Conservation (phyloP, 2,113 vertebrate genomes). For the Tupaia tana region DNA sequence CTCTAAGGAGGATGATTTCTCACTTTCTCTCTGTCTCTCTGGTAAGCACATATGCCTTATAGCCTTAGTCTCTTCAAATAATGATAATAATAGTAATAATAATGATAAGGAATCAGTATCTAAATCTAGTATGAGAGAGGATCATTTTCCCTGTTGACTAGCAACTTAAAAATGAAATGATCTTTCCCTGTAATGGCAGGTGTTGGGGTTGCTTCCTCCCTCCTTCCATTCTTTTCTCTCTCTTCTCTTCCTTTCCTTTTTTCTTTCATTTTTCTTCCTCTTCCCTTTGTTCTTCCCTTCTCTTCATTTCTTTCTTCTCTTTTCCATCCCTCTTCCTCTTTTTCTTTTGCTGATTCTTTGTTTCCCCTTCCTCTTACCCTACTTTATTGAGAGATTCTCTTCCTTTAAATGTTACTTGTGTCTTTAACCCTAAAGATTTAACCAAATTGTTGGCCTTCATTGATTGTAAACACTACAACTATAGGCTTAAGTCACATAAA, state of each 20-base stretch:
- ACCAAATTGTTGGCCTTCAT: neutral
- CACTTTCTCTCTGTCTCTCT: too few species aligned
- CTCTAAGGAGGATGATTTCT: too few species aligned
- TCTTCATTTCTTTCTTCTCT: neutral
- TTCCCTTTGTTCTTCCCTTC: fast-evolving
- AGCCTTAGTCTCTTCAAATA: too few species aligned
- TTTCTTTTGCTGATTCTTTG: neutral
- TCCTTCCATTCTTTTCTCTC: too few species aligned
- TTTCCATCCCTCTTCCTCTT: neutral
- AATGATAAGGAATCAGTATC: too few species aligned
- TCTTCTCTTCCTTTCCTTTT: too few species aligned
- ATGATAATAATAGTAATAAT: too few species aligned
- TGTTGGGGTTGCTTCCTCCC: fast-evolving
- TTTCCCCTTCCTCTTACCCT: fast-evolving
- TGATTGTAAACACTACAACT: neutral
- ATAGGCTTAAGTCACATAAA: neutral
- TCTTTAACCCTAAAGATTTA: neutral
- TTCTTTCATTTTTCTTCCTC: neutral
- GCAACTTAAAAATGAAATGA: neutral
- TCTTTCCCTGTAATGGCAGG: neutral
- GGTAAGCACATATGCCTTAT: too few species aligned
- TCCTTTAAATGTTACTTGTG: neutral
- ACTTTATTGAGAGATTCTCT: neutral
- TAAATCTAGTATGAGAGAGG: neutral
- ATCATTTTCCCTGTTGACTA: neutral